Evolutionary conservation across 2,797 vertebrate species (phyloP).

Genomic region (Astyanax mexicanus): DNA sequence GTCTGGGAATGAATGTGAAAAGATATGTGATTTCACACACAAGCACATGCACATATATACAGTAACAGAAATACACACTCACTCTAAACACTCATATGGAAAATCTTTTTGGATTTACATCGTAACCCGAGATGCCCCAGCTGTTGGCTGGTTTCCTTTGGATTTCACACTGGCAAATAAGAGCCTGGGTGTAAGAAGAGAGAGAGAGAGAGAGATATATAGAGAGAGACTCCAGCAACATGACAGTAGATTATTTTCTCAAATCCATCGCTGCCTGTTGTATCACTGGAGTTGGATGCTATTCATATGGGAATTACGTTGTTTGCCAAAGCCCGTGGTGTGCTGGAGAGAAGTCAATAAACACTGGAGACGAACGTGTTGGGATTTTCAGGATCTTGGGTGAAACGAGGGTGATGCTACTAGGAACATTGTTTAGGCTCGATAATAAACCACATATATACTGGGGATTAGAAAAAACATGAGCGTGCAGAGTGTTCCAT

Average conservation of each 20-base stretch:
- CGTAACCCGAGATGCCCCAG: background rate
- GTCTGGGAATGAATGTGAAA: no score
- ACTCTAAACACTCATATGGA: background rate
- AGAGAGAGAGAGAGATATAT: background rate
- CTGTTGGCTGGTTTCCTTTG: background rate
- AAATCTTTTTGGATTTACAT: background rate
- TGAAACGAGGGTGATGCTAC: background rate
- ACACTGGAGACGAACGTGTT: background rate
- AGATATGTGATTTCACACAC: no score
- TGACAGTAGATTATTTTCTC: constrained; percentile 56
- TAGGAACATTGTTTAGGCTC: background rate
- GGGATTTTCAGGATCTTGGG: background rate
- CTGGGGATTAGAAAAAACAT: no score
- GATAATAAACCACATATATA: background rate
- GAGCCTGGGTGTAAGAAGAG: background rate
- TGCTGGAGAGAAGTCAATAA: constrained; percentile 7
- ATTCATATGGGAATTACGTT: constrained; percentile 39
- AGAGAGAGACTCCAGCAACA: constrained; percentile 36
- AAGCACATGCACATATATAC: no score
- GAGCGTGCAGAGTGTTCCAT: no score
- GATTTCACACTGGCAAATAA: background rate
- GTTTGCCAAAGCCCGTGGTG: constrained; percentile 12
- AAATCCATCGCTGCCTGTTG: constrained; percentile 49
- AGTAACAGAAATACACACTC: no score
- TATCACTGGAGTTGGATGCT: constrained; percentile 45